Evolutionary conservation across 2,888 invertebrate genomes (phyloP), one percentile per base, ranked within the genome.

Genomic region (Punctoribates punctum): DNA sequence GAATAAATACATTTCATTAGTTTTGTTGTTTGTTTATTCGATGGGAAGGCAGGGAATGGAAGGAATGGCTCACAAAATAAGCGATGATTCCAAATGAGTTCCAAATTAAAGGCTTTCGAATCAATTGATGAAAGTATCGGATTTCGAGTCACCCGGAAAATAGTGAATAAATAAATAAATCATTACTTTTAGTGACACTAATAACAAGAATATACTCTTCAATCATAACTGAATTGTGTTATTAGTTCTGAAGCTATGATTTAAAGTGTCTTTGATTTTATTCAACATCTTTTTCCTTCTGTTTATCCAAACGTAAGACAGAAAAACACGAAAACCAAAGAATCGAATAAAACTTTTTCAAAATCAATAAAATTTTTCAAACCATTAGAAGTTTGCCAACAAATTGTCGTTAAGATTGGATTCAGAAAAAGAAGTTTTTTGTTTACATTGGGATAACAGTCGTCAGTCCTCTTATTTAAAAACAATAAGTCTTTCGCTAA

Each of bases 141-240:
- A 51, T 51, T 51, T 51, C 42, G 11, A 42, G 42, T n/a, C n/a
- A 51, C n/a, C 20, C n/a, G n/a, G 20, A 20, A 51, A 51, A 51
- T 51, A 51, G 51, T 51, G 51, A 51, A 51, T 51, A 51, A 51
- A 51, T 51, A 51, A 51, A 51, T 51, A 51, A 51, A 51, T 51
- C 51, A 51, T 51, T 51, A 51, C 51, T 51, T 51, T n/a, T n/a
- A 9, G 51, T 51, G 51, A 51, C 51, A 51, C 20, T n/a, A 51
- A 51, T 51, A 51, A 20, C 51, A 51, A 51, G 51, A 51, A 51
- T 51, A 51, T 51, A 51, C 51, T 51, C 51, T 51, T 51, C 51
- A 51, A 51, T 51, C 51, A 51, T n/a, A 51, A 2, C 51, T 20
- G 51, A 51, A 51, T 51, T 20, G 51, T 51, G n/a, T 20, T 51